These are phyloP conservation scores for Lutjanus argentimaculatus DNA, from an alignment of 2,797 vertebrate species.

Conservation along the genomic window DNA sequence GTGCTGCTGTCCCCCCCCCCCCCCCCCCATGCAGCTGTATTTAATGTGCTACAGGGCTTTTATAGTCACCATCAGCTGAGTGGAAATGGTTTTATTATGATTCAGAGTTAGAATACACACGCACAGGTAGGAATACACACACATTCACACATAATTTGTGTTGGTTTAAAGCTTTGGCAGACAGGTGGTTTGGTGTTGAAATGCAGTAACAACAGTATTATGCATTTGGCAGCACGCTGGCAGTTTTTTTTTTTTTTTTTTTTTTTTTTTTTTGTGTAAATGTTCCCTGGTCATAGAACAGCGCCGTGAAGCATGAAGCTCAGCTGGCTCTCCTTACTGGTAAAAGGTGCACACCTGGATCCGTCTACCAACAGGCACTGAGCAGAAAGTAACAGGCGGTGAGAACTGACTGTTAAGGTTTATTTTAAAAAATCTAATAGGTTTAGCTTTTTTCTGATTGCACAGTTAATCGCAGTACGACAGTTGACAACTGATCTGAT, in stretches of 20 bases:
- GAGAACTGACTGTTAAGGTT: not conserved
- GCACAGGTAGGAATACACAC: not conserved
- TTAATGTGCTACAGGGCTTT: conserved; percentile 27
- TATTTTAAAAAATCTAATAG: not conserved
- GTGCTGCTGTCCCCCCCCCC: conserved; percentile 14
- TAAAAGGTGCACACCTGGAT: conserved; percentile 2
- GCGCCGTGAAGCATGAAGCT: not conserved
- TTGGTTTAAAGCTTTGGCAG: conserved; percentile 36
- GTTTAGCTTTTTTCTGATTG: not conserved
- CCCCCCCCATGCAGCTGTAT: conserved; percentile 36
- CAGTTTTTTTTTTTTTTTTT: conserved; percentile 19
- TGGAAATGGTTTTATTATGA: conserved; percentile 38
- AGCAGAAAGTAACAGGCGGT: not conserved
- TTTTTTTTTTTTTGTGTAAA: too few relatives aligned
- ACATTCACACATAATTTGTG: conserved; percentile 6
- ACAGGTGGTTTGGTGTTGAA: conserved; percentile 53
- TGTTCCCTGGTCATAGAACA: conserved; percentile 9
- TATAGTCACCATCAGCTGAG: conserved; percentile 40
- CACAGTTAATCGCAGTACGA: too few relatives aligned
- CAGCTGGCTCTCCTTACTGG: not conserved
- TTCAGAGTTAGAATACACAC: conserved; percentile 25
- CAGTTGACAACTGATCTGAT: too few relatives aligned
- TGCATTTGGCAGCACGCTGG: conserved; percentile 52
- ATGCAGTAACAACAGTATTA: conserved; percentile 44
- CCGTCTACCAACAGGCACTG: not conserved